Conservation (phyloP, 2,113 vertebrate genomes). For the Galbula dea region DNA sequence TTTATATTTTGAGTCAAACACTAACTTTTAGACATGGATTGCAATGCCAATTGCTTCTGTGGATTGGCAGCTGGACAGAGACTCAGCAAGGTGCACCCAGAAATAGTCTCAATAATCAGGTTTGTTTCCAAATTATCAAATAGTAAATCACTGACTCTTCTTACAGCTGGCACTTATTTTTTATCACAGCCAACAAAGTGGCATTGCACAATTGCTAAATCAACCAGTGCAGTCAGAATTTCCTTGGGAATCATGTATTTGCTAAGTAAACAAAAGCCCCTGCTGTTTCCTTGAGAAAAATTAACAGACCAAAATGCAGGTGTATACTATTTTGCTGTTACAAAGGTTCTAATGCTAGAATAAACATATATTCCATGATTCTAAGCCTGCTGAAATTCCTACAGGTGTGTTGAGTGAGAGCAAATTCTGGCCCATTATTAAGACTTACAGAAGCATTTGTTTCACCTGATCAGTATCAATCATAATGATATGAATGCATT, state of each 20-base stretch:
- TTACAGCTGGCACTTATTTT: neutral
- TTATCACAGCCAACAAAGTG: neutral
- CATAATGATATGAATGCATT: neutral
- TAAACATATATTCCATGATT: neutral
- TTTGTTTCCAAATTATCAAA: neutral
- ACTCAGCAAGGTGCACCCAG: neutral
- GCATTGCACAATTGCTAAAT: conserved; percentile 21
- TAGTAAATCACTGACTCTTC: neutral
- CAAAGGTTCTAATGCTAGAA: conserved; percentile 9
- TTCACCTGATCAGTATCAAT: neutral
- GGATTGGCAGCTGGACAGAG: neutral
- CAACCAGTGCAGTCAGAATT: conserved; percentile 15
- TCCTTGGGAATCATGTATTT: conserved; percentile 13
- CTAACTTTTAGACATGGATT: neutral
- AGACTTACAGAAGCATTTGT: neutral
- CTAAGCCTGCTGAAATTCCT: neutral
- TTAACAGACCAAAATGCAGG: neutral
- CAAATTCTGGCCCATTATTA: neutral
- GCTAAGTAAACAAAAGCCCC: conserved; percentile 1
- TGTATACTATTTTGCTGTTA: neutral
- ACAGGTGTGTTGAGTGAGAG: neutral
- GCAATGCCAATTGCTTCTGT: neutral
- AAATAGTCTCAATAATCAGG: neutral
- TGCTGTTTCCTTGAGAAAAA: conserved; percentile 56
- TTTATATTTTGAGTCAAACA: neutral